Conservation (phyloP, 2,113 vertebrate genomes). For the Anhinga anhinga region DNA sequence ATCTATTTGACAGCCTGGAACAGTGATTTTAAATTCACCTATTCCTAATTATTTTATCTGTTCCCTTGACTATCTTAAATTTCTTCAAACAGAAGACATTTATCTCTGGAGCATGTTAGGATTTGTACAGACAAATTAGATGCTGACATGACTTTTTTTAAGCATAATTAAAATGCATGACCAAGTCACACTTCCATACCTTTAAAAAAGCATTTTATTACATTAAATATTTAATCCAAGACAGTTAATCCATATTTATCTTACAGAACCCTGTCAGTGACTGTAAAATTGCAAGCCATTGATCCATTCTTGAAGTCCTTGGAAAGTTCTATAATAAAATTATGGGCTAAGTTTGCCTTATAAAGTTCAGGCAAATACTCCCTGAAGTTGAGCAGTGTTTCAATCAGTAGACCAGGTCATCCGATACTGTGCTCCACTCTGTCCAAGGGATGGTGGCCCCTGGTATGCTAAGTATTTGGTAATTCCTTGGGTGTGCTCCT, state of each 20-base stretch:
- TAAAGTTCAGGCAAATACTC: not conserved
- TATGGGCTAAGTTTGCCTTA: not conserved
- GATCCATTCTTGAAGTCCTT: not conserved
- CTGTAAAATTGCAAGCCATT: not conserved
- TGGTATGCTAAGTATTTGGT: not conserved
- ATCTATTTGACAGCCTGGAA: not conserved
- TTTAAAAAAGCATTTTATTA: conserved; percentile 9
- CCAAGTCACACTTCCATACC: not conserved
- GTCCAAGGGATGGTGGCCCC: not conserved
- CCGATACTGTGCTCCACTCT: not conserved
- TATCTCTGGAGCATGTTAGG: not conserved
- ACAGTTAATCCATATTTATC: conserved; percentile 23
- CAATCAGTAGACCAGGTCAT: not conserved
- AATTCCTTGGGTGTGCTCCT: rapidly evolving
- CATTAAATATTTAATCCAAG: not conserved
- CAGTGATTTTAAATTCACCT: conserved; percentile 21
- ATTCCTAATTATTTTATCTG: not conserved
- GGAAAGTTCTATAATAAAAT: not conserved
- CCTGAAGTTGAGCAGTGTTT: not conserved
- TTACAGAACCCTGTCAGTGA: not conserved
- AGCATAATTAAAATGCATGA: conserved; percentile 3
- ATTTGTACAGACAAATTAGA: conserved; percentile 9
- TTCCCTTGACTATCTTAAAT: not conserved
- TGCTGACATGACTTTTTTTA: not conserved
- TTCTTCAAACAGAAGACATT: conserved; percentile 26